phyloP scores from a whole-genome alignment of 2,797 vertebrate genomes.

The Atherinosoma microstoma region DNA sequence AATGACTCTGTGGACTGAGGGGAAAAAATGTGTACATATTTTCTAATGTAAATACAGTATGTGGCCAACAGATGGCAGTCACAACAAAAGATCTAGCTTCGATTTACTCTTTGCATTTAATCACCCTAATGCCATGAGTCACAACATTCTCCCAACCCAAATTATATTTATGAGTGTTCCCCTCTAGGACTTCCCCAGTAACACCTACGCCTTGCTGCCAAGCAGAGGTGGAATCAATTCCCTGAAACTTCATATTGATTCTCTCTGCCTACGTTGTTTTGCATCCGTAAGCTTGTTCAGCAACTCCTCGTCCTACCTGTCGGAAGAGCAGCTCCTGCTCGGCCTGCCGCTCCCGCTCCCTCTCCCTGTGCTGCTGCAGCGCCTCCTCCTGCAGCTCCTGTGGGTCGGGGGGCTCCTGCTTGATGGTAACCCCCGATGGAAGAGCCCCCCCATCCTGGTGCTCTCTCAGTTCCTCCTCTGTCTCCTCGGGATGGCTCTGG shows the following conservation, averaged over 20 bases:
- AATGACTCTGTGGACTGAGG: background rate
- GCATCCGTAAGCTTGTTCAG: background rate
- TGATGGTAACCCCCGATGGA: constrained; percentile 86
- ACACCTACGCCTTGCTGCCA: constrained; percentile 6
- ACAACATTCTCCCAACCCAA: constrained; percentile 13
- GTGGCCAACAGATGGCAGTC: constrained; percentile 68
- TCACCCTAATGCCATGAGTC: constrained; percentile 1
- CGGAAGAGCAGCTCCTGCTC: constrained; percentile 96
- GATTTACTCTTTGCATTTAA: constrained; percentile 15
- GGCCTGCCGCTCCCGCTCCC: constrained; percentile 83
- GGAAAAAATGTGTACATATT: background rate
- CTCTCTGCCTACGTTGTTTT: background rate
- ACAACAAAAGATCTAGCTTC: constrained; percentile 31
- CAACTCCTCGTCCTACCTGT: constrained; percentile 82
- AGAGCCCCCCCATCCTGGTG: constrained; percentile 89
- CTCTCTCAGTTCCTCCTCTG: constrained; percentile 95
- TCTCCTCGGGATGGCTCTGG: constrained; percentile 98
- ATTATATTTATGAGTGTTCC: constrained; percentile 18
- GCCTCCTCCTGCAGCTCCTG: constrained; percentile 87
- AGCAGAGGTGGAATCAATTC: constrained; percentile 14
- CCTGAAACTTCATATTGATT: constrained; percentile 18
- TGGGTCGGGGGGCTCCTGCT: constrained; percentile 92
- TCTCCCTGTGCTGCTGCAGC: constrained; percentile 81
- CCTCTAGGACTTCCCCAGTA: constrained; percentile 25
- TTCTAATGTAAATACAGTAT: constrained; percentile 41